A percentile compares a stretch with the other conserved stretches of the same genome.
Evolutionary conservation across 2,113 vertebrate genomes (phyloP).

Genomic region (Synodontis membranacea): DNA sequence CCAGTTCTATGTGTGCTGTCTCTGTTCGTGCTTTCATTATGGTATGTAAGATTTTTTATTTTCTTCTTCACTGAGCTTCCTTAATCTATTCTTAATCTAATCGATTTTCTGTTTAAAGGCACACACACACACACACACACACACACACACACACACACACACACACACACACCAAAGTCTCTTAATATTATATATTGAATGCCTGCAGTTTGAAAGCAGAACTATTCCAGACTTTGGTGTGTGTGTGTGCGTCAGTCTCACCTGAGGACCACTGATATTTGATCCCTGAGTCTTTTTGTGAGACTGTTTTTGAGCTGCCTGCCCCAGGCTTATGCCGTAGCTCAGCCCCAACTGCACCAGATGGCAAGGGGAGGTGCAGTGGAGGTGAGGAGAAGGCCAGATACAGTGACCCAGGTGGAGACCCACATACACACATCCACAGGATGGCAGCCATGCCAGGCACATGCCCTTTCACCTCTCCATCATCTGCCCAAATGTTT

Average conservation of each 20-base stretch:
- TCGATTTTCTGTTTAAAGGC: background rate
- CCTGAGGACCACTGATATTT: constrained; percentile 18
- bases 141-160: too few relatives aligned
- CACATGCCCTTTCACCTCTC: constrained; percentile 32
- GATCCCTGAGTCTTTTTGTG: constrained; percentile 24
- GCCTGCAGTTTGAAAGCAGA: constrained; percentile 7
- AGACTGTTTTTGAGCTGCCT: constrained; percentile 26
- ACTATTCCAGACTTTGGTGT: constrained; percentile 28
- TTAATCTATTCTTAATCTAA: background rate
- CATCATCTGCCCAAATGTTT: constrained; percentile 50
- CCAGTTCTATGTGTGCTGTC: background rate
- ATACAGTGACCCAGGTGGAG: constrained; percentile 55
- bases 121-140: background rate
- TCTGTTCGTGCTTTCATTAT: background rate
- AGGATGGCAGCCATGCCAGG: constrained; percentile 41
- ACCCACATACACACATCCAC: constrained; percentile 40
- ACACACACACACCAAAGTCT: background rate
- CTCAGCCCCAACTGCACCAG: constrained; percentile 44
- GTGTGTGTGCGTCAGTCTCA: constrained; percentile 36
- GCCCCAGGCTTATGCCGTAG: constrained; percentile 19
- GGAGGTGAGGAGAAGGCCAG: constrained; percentile 41
- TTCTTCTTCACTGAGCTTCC: background rate
- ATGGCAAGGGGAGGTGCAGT: constrained; percentile 45
- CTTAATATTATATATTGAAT: background rate
- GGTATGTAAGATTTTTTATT: background rate